Percentiles rank a stretch among this genome's conserved stretches.
phyloP scores from a whole-genome alignment of 2,113 vertebrate genomes.

The Cinclus cinclus region DNA sequence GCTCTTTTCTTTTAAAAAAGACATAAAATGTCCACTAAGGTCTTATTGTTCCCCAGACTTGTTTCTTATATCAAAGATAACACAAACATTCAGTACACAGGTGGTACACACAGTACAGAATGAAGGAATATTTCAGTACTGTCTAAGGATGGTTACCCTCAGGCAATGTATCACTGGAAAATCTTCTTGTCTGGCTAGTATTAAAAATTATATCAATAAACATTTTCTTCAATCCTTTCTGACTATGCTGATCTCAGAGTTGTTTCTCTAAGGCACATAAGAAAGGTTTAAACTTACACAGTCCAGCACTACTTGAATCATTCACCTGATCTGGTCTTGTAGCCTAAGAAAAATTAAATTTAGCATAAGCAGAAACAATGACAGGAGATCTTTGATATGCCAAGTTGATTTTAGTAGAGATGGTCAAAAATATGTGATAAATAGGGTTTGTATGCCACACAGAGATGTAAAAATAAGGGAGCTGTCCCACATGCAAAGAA shows the following conservation, averaged over 20 bases:
- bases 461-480: background rate
- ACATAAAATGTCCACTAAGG: background rate
- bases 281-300: background rate
- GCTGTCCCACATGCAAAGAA: background rate
- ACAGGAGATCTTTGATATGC: background rate
- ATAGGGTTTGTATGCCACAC: background rate
- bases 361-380: background rate
- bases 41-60: background rate
- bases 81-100: background rate
- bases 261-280: background rate
- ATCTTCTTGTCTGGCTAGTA: background rate
- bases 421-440: background rate
- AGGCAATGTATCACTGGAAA: background rate
- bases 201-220: background rate
- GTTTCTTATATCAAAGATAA: background rate
- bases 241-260: background rate
- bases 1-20: background rate
- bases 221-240: background rate
- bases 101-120: background rate
- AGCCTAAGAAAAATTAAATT: background rate
- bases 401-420: background rate
- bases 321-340: background rate
- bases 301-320: background rate
- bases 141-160: background rate
- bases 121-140: background rate